Percentiles rank a stretch among this genome's conserved stretches.
Evolutionary conservation across 2,888 invertebrate species (phyloP).

Genomic region (Scrobipalpa costella): DNA sequence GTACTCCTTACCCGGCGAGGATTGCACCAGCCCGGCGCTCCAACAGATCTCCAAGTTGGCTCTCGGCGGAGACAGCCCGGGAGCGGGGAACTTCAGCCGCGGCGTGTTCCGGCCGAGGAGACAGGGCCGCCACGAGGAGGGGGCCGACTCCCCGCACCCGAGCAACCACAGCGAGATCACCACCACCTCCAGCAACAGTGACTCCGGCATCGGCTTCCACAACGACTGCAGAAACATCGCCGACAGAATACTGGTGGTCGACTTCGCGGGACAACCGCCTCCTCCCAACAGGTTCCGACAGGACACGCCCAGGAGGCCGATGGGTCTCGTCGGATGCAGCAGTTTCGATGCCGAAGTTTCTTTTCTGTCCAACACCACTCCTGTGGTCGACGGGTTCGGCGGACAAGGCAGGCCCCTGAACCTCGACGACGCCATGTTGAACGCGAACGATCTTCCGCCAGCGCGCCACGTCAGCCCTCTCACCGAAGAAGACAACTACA

Average conservation of each 20-base stretch:
- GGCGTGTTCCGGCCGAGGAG: conserved; percentile 53
- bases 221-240: conserved; percentile 93
- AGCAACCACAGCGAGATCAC: conserved; percentile 91
- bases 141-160: conserved; percentile 91
- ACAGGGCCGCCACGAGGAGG: conserved; percentile 65
- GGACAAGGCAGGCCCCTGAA: conserved; percentile 74
- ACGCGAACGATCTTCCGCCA: conserved; percentile 61
- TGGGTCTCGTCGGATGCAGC: conserved; percentile 68
- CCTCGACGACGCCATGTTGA: conserved; percentile 67
- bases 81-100: conserved; percentile 64
- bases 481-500: conserved; percentile 73
- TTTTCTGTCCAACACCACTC: conserved; percentile 74
- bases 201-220: conserved; percentile 96
- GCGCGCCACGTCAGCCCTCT: conserved; percentile 57
- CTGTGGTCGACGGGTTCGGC: conserved; percentile 75
- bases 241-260: conserved; percentile 89
- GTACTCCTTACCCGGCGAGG: conserved; percentile 81
- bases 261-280: conserved; percentile 81
- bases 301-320: conserved; percentile 63
- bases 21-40: conserved; percentile 64
- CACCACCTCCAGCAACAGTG: conserved; percentile 94
- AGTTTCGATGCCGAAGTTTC: conserved; percentile 73
- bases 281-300: conserved; percentile 59
- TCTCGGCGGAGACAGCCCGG: conserved; percentile 71
- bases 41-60: conserved; percentile 72